Evolutionary conservation across 2,113 vertebrate species (phyloP).

Genomic region (Ptychochromis oligacanthus): DNA sequence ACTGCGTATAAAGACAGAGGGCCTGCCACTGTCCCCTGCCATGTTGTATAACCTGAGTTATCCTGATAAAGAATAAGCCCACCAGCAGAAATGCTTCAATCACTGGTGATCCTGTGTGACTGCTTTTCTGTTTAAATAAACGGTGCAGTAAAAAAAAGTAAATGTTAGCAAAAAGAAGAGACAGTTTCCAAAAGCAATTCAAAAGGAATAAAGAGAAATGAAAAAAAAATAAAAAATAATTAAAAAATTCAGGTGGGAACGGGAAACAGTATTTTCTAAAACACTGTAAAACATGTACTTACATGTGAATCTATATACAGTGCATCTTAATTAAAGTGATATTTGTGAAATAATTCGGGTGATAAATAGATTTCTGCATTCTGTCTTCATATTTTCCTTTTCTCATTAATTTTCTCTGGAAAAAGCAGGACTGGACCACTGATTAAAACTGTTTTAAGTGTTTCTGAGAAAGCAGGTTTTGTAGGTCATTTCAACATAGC

Average conservation of each 20-base stretch:
- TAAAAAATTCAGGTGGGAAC: background rate
- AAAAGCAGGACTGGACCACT: background rate
- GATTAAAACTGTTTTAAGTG: no score
- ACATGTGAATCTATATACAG: no score
- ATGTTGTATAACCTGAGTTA: conserved; percentile 35
- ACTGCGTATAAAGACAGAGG: conserved; percentile 33
- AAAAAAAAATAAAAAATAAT: background rate
- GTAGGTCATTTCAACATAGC: background rate
- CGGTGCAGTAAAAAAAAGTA: background rate
- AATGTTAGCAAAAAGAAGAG: background rate
- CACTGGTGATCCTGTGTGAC: conserved; percentile 1
- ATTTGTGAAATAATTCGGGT: background rate
- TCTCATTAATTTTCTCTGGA: no score
- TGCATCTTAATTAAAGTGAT: background rate
- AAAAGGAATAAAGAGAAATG: background rate
- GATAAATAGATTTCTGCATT: background rate
- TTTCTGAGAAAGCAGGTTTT: background rate
- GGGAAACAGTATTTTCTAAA: background rate
- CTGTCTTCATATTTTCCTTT: background rate
- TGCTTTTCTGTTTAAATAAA: conserved; percentile 38
- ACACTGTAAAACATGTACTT: background rate
- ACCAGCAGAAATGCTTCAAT: conserved; percentile 21
- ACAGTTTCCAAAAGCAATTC: background rate
- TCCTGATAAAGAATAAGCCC: conserved; percentile 56
- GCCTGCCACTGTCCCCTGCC: conserved; percentile 22